Conservation (phyloP, 1,140 invertebrate species). For the Pseudobourletiella spinata region DNA sequence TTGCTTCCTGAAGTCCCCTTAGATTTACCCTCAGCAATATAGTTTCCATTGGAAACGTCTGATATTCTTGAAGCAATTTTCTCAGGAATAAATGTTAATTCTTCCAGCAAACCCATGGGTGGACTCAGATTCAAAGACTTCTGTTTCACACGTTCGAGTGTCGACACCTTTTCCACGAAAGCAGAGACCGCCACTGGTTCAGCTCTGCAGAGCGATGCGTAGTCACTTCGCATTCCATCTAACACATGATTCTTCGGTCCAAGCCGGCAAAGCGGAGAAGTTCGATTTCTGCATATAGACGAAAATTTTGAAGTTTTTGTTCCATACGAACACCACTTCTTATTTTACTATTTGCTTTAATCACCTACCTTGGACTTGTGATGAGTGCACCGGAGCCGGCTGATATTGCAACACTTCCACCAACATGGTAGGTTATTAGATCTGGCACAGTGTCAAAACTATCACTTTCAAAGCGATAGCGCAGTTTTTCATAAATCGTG, state of each 20-base stretch:
- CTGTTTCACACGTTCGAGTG: constrained; percentile 22
- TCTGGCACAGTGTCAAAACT: constrained; percentile 86
- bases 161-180: constrained; percentile 21
- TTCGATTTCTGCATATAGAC: constrained; percentile 19
- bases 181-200: neutral
- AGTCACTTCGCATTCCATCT: constrained; percentile 11
- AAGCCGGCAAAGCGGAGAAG: constrained; percentile 4
- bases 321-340: no score
- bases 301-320: no score
- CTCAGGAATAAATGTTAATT: constrained; percentile 18
- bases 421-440: constrained; percentile 89
- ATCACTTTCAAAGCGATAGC: constrained; percentile 90
- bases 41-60: neutral
- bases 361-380: constrained; percentile 51
- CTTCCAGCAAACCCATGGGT: constrained; percentile 21
- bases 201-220: constrained; percentile 16
- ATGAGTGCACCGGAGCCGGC: constrained; percentile 78
- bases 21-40: no score
- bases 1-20: constrained; percentile 7
- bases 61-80: neutral
- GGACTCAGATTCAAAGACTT: constrained; percentile 19
- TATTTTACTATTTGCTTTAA: no score
- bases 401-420: constrained; percentile 76
- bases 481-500: constrained; percentile 80
- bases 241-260: neutral